phyloP scores from a whole-genome alignment of 2,888 invertebrate species.

The Phortica magna region DNA sequence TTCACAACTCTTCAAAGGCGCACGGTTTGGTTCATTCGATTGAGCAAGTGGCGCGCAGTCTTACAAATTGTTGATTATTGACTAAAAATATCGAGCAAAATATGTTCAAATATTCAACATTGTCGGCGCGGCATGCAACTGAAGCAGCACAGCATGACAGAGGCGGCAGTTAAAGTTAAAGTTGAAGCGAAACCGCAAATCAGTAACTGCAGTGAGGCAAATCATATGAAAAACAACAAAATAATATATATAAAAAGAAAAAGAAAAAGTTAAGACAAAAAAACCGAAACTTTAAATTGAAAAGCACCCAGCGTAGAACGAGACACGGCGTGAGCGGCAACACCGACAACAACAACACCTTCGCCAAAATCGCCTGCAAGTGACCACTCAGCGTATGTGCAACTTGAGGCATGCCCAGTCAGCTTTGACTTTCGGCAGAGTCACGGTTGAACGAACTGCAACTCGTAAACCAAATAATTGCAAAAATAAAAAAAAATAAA shows the following conservation, averaged over 20 bases:
- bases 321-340: too few relatives aligned
- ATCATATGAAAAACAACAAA: constrained; percentile 2
- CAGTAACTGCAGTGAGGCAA: neutral
- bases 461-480: constrained; percentile 8
- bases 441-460: constrained; percentile 66
- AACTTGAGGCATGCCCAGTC: neutral
- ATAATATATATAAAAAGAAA: constrained; percentile 11
- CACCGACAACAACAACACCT: constrained; percentile 19
- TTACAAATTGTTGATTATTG: constrained; percentile 31
- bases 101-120: neutral
- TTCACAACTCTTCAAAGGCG: neutral
- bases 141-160: constrained; percentile 27
- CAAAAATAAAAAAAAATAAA: neutral
- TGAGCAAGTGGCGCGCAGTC: neutral
- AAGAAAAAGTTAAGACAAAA: constrained; percentile 8
- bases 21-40: neutral
- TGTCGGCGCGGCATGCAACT: constrained; percentile 6
- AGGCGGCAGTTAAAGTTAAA: neutral
- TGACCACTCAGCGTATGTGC: constrained; percentile 28
- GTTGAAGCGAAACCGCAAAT: neutral
- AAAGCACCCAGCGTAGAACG: constrained; percentile 9
- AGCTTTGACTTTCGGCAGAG: constrained; percentile 53
- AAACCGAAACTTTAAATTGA: neutral
- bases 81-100: constrained; percentile 19
- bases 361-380: constrained; percentile 1